Evolutionary conservation across 2,113 vertebrate genomes (phyloP), one percentile per base, ranked within the genome.

Genomic region (Astatotilapia flaviijosephi): DNA sequence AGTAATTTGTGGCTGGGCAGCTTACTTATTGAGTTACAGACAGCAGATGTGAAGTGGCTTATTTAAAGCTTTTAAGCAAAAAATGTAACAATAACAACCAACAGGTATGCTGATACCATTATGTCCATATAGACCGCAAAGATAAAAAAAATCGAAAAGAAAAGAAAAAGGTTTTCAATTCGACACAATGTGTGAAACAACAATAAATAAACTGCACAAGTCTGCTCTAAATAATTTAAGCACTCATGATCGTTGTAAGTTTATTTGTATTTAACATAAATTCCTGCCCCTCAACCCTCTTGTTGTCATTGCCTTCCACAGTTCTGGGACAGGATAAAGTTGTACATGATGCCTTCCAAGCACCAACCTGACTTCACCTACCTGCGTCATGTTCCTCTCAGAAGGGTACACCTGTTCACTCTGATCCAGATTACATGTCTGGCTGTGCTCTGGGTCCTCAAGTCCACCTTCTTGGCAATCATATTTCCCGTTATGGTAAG

Each of bases 321-420:
- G 98, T 99, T 99, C 79, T 99, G 98, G 98, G 98, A 99, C 7
- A 97, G 99, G 90, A 98, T 98, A 89, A 99, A 99, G 88, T 95
- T 99, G 82, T 99, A 97, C 95, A 95, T 99, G 96, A 99, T 99
- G 98, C 98, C 98, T 0, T 97, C 98, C 91, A 99, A 99, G 95
- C 98, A 99, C 96, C 99, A 99, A 90, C 99, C 99, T 0, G 98
- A 99, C 93, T 97, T 95, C 6, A 93, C 96, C 65, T 99, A 96
- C 96, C 96, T 98, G 53, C 96, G 97, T 4, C 99, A 99, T 0
- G 98, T 99, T 15, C 99, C 99, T 0, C 94, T 99, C 87, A 97
- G 98, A 17, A 97, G 96, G 87, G 96, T 99, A 45, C 99, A 99
- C 91, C 97, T 99, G 86, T 99, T 99, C 95, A 99, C 98, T 0